Evolutionary conservation across 1,140 invertebrate genomes (phyloP), one percentile per base, ranked within the genome.

Genomic region (Orchesella cincta): DNA sequence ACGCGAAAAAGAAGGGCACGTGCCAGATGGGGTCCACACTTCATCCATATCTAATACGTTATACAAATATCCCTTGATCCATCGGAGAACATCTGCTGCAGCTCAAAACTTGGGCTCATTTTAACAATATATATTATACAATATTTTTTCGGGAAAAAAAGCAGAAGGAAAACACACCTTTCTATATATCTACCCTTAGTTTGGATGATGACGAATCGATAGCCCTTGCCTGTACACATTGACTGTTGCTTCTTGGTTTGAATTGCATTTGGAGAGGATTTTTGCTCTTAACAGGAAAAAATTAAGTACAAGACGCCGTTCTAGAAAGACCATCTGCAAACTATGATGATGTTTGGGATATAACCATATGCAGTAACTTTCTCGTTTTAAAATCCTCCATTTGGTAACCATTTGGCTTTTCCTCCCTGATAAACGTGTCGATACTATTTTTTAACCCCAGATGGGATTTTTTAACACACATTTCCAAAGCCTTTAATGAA

Each of bases 1-100:
- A 14, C 8, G 62, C 71, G 35, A 51, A 73, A 51, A 73, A 26
- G 34, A 14, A 78, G 73, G 77, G 77, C 77, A 78, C 77, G 77
- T 78, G 77, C 77, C 77, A 78, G 77, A 78, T 78, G 77, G 73
- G 77, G 62, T 67, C 26, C 62, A 67, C 29, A 29, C 62, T 29
- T n/a, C 8, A 31, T 67, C 28, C 31, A 14, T 33, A 2, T 67
- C 28, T 67, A 2, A 8, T 31, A 31, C n/a, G 12, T 67, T n/a
- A 33, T 67, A 33, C 23, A 8, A 3, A 57, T 57, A 20, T 12
- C 20, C 39, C n/a, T n/a, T n/a, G 8, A 46, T 46, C 39, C 52
- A 57, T 57, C 52, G 52, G 14, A 57, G 14, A 57, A 57, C 52
- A 57, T 57, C 52, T 57, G 52, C 52, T 57, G 8, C 23, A 8